Percentiles rank a stretch among this genome's conserved stretches.
Evolutionary conservation across 2,888 invertebrate genomes (phyloP).

Genomic region (Callosobruchus maculatus): DNA sequence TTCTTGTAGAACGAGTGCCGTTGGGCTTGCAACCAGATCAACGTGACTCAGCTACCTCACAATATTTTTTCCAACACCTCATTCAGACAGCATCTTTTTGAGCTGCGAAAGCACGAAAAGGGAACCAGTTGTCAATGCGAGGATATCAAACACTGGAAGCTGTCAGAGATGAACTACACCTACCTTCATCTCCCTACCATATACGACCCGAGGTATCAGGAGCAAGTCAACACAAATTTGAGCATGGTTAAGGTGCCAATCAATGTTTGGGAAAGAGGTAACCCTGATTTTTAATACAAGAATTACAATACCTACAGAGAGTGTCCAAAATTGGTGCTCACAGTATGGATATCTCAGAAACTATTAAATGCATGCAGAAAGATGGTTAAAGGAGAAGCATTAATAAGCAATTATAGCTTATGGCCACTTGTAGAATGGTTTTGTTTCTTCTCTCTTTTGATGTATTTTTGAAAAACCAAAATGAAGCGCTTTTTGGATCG

Average conservation of each 20-base stretch:
- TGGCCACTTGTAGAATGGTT: no score
- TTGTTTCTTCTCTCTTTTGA: no score
- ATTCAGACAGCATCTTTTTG: constrained; percentile 17
- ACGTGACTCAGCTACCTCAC: constrained; percentile 14
- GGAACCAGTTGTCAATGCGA: constrained; percentile 27
- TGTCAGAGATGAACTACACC: constrained; percentile 49
- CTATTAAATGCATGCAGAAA: no score
- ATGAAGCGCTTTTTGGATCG: no score
- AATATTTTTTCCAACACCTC: constrained; percentile 21
- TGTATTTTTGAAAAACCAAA: no score
- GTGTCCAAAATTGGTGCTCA: no score
- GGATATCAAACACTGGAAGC: constrained; percentile 17
- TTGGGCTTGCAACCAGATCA: constrained; percentile 30
- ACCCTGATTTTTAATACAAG: no score
- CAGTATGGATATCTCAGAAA: no score
- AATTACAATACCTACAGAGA: no score
- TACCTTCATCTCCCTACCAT: constrained; percentile 54
- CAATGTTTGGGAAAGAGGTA: constrained; percentile 86
- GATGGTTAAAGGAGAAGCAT: no score
- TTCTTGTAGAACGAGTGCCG: constrained; percentile 29
- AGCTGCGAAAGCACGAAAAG: constrained; percentile 18
- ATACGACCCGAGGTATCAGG: constrained; percentile 70
- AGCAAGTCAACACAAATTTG: constrained; percentile 68
- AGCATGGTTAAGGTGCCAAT: constrained; percentile 91
- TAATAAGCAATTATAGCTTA: no score